These are phyloP conservation scores for Psilopsiagon aurifrons DNA, from an alignment of 2,113 vertebrate species.

Conservation along the genomic window DNA sequence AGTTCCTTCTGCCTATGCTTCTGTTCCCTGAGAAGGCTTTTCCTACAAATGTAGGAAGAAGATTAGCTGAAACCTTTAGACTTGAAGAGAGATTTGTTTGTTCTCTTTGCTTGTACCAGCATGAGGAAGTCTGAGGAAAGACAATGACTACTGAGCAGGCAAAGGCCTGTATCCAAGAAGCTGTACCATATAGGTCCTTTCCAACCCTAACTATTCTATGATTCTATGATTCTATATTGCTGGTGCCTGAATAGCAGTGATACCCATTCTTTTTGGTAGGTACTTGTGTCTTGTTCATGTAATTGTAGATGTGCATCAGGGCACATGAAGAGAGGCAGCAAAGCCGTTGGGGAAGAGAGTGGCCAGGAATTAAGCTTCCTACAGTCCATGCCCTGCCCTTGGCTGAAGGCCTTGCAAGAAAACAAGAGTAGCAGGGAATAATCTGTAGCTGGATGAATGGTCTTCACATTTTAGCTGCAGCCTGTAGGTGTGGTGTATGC, in stretches of 20 bases:
- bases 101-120: background rate
- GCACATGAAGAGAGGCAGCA: rapidly evolving
- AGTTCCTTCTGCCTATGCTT: background rate
- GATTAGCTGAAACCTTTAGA: background rate
- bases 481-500: background rate
- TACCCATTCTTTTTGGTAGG: background rate
- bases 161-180: background rate
- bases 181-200: background rate
- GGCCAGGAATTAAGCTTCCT: background rate
- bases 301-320: background rate
- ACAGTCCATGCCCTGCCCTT: background rate
- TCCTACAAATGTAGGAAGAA: background rate
- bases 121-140: background rate
- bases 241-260: background rate
- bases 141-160: background rate
- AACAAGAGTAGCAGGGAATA: background rate
- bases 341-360: background rate
- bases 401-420: background rate
- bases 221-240: background rate
- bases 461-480: background rate
- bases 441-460: background rate
- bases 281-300: background rate
- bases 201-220: too few species aligned
- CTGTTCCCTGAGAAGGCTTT: background rate
- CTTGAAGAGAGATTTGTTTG: background rate